phyloP scores from a whole-genome alignment of 2,888 invertebrate species.

The Isoperla grammatica region DNA sequence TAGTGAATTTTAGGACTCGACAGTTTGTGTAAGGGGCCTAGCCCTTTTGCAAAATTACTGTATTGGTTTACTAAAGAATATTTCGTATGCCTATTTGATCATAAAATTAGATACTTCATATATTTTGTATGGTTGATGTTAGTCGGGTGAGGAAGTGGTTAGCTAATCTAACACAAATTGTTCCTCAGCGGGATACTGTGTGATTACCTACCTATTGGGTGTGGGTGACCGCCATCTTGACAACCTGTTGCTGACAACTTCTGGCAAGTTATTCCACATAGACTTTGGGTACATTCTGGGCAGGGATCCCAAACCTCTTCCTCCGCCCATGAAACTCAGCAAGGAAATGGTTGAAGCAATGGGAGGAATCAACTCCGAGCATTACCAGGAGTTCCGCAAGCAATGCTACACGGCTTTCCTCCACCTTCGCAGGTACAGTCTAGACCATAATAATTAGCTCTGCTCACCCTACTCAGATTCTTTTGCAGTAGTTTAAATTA shows the following conservation, averaged over 20 bases:
- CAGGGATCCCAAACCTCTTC: conserved; percentile 96
- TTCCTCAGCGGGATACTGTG: conserved; percentile 84
- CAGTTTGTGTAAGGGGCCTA: no score
- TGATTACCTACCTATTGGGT: conserved; percentile 95
- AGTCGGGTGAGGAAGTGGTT: no score
- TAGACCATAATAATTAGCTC: no score
- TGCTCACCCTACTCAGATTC: neutral
- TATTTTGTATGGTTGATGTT: no score
- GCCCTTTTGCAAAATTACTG: no score
- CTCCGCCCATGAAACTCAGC: conserved; percentile 98
- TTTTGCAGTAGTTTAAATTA: no score
- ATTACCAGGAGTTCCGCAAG: conserved; percentile 90
- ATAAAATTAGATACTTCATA: no score
- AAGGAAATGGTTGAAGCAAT: conserved; percentile 99
- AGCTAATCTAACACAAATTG: no score
- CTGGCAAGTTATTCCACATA: conserved; percentile 91
- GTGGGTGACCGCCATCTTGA: conserved; percentile 98
- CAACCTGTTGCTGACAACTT: conserved; percentile 85
- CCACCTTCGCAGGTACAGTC: conserved; percentile 80
- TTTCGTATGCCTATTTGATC: no score
- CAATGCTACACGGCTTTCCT: conserved; percentile 95
- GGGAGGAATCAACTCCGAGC: conserved; percentile 86
- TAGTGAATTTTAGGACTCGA: no score
- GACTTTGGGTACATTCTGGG: conserved; percentile 98
- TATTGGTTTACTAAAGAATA: no score